Evolutionary conservation across 2,113 vertebrate species (phyloP), one percentile per base, ranked within the genome.

Genomic region (Rhegmatorhina hoffmannsi): DNA sequence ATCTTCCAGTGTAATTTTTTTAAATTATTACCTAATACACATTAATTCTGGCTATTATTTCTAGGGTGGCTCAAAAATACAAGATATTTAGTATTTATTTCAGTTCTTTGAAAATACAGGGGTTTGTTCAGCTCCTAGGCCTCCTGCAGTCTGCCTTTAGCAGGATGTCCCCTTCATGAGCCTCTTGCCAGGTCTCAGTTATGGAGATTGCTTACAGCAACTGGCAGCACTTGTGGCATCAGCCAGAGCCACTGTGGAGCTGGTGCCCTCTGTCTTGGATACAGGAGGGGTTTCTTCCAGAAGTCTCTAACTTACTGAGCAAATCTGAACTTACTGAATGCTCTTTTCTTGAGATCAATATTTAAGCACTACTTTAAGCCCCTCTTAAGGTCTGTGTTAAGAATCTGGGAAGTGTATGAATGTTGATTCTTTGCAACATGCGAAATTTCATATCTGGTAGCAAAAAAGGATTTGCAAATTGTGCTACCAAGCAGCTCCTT

Each of bases 181-280:
- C n/a, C 26, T 4, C 67, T 92, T 78, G 34, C 46, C 16, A 47
- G 26, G 28, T 43, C 0, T 0, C 29, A 60, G 58, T 11, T 50
- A 16, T 9, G n/a, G 69, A 66, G 26, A 21, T 55, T 2, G 6
- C 33, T 52, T 36, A 47, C 26, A 81, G 56, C n/a, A 49, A 17
- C 5, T 3, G 4, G 23, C 36, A 63, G 7, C 2, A 1, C 36
- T 11, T 56, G 18, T 56, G 11, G 38, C 83, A 28, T 73, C 64
- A 73, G 38, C 23, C 26, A 77, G 52, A 67, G 18, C 15, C 20
- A 77, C 31, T 3, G 1, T 24, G 16, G 31, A 74, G 44, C 29
- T 84, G 81, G 5, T 70, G 38, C 7, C 14, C 28, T 74, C 43
- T 5, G 0, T 53, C 31, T 53, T 62, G 76, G 40, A 16, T 67